Percentiles rank a stretch among this genome's conserved stretches.
Conservation (phyloP, 2,797 vertebrate genomes). For the Eupleurogrammus muticus region DNA sequence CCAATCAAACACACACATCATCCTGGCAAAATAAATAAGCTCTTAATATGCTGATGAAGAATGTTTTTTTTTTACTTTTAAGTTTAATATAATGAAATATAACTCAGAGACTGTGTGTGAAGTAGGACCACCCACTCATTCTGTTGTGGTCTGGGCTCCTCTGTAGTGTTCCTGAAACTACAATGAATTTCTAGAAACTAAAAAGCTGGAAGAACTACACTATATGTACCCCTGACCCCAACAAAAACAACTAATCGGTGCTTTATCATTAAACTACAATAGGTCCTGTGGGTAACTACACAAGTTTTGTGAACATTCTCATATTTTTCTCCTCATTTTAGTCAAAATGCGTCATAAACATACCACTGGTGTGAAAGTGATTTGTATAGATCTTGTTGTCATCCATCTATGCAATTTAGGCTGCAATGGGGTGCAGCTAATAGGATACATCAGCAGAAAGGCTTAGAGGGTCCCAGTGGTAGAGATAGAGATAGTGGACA, state of each 20-base stretch:
- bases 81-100: too few species aligned
- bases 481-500: conserved; percentile 47
- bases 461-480: conserved; percentile 42
- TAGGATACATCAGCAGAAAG: conserved; percentile 53
- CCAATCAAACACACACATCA: too few species aligned
- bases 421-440: conserved; percentile 34
- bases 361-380: neutral
- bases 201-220: neutral
- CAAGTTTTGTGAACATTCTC: conserved; percentile 41
- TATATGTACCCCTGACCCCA: conserved; percentile 14
- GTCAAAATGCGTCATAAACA: neutral
- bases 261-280: conserved; percentile 23
- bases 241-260: neutral
- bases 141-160: too few species aligned
- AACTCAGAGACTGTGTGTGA: too few species aligned
- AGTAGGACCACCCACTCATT: too few species aligned
- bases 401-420: conserved; percentile 15
- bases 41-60: too few species aligned
- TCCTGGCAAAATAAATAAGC: too few species aligned
- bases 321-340: conserved; percentile 6
- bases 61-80: too few species aligned
- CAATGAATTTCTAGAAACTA: neutral
- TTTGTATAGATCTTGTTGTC: conserved; percentile 18
- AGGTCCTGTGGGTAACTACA: conserved; percentile 3
- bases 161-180: neutral